Percentiles rank a stretch among this genome's conserved stretches.
phyloP scores from a whole-genome alignment of 2,113 vertebrate genomes.

The Clarias gariepinus region DNA sequence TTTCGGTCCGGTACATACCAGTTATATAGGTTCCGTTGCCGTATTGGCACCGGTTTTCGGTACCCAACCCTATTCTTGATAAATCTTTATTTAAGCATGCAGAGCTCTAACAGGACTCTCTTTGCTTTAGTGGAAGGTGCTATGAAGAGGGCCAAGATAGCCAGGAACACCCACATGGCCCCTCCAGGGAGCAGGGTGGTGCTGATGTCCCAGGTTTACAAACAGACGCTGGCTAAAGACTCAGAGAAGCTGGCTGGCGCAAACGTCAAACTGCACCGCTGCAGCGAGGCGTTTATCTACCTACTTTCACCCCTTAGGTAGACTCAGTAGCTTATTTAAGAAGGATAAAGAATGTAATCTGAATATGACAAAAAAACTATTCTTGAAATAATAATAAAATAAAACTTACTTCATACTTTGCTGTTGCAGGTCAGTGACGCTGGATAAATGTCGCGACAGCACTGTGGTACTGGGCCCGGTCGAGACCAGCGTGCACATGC shows the following conservation, averaged over 20 bases:
- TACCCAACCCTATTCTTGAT: too few species aligned
- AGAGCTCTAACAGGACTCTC: not conserved
- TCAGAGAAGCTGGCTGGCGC: conserved; percentile 85
- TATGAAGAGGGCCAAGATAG: conserved; percentile 86
- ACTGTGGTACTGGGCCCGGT: conserved; percentile 90
- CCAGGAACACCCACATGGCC: conserved; percentile 78
- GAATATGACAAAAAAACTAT: not conserved
- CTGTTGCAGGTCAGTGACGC: conserved; percentile 80
- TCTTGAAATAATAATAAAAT: not conserved
- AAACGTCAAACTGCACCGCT: conserved; percentile 88
- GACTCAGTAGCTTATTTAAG: not conserved
- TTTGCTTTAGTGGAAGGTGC: conserved; percentile 79
- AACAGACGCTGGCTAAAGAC: conserved; percentile 92
- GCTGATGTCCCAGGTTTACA: conserved; percentile 91
- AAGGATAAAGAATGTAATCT: not conserved
- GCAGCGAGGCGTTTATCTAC: conserved; percentile 90
- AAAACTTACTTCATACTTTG: not conserved
- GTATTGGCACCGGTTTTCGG: too few species aligned
- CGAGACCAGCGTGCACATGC: conserved; percentile 82
- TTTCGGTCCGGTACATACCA: too few species aligned
- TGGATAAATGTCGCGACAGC: conserved; percentile 89
- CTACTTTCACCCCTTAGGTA: conserved; percentile 92
- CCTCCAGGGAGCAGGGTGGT: conserved; percentile 83
- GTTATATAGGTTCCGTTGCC: too few species aligned
- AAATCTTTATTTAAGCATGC: not conserved